Percentiles rank a stretch among this genome's conserved stretches.
Evolutionary conservation across 2,797 vertebrate species (phyloP).

Genomic region (Falco novaeseelandiae): DNA sequence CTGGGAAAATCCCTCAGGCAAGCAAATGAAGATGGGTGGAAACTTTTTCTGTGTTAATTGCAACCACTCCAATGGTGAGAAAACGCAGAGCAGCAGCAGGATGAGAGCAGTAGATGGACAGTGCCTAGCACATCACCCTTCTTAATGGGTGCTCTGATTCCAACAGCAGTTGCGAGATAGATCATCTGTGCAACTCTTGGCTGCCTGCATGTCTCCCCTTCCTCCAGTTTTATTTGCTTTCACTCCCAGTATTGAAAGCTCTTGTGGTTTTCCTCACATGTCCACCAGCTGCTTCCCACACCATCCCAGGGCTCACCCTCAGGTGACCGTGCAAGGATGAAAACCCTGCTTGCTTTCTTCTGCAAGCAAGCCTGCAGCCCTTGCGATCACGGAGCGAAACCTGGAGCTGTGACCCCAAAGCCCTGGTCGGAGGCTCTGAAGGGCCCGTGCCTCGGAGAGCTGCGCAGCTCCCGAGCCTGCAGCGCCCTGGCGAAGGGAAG

Average conservation of each 20-base stretch:
- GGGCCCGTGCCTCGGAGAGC: fast-evolving
- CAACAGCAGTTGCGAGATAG: not conserved
- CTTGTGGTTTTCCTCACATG: not conserved
- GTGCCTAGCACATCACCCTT: fast-evolving
- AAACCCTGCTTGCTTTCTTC: not conserved
- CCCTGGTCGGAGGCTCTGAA: fast-evolving
- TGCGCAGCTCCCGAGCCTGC: fast-evolving
- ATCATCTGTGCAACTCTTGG: not conserved
- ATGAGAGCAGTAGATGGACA: not conserved
- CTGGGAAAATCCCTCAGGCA: not conserved
- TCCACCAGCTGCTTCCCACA: not conserved
- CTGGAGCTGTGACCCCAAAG: not conserved
- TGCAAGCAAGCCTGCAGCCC: not conserved
- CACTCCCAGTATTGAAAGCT: not conserved
- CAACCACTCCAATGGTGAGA: not conserved
- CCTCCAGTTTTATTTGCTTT: not conserved
- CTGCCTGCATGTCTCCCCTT: not conserved
- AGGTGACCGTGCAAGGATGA: not conserved
- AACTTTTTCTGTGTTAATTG: not conserved
- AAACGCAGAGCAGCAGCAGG: not conserved
- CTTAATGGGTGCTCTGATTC: not conserved
- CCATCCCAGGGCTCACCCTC: not conserved
- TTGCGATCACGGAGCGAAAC: not conserved
- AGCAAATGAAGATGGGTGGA: not conserved
- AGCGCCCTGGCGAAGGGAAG: not conserved